Evolutionary conservation across 1,140 invertebrate genomes (phyloP), one percentile per base, ranked within the genome.

Genomic region (Littorina saxatilis): DNA sequence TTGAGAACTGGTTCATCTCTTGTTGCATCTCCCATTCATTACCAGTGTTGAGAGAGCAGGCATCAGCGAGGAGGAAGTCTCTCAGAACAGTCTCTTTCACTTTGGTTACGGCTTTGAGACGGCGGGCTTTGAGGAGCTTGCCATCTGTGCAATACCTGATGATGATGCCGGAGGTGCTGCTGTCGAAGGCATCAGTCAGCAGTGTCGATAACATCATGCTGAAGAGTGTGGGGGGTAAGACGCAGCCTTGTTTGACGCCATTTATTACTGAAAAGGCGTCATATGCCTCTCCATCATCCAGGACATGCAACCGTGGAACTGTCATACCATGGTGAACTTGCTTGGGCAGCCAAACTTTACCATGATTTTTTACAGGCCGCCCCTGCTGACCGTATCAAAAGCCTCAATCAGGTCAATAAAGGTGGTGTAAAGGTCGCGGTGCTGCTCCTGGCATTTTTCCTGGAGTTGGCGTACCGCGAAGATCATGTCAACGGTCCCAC

Each of bases 341-440:
- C n/a, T 32, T 35, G 70, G 40, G 37, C 39, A 40, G 27, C 17
- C 29, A 37, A 27, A 20, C 7, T 43, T 32, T 35, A 11, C 15
- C 32, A 32, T 82, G 35, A 83, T 66, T 66, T 84, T 37, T 20
- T n/a, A 61, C 17, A 84, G 58, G 32, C 39, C 32, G 23, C 61
- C 32, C 81, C 82, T 43, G 52, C 79, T 82, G 58, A 86, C 82
- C 29, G n/a, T n/a, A n/a, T n/a, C n/a, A n/a, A n/a, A n/a, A n/a
- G n/a, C n/a, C n/a, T n/a, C n/a, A n/a, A n/a, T 84, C 39, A 88
- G 76, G 76, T 87, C 85, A 4, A 88, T 58, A 66, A 84, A 85
- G 27, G 81, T 83, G 4, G 63, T n/a, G 79, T 81, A 85, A 1
- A 87, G 87, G 4, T 35, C 70, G 27, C 52, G n/a, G 23, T 82